A percentile compares a stretch with the other conserved stretches of the same genome.
phyloP scores from a whole-genome alignment of 2,113 vertebrate species.

The Microtus ochrogaster region DNA sequence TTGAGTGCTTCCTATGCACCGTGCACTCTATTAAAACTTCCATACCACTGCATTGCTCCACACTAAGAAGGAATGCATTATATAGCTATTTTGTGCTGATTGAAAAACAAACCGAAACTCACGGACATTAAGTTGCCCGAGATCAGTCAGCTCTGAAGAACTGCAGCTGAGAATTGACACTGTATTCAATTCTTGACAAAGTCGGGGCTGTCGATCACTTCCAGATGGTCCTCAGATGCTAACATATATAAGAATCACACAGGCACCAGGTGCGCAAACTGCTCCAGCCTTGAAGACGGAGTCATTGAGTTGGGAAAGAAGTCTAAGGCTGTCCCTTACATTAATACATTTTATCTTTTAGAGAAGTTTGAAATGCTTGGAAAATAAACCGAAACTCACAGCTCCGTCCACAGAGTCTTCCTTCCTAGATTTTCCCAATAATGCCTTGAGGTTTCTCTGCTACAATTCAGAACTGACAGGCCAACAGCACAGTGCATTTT shows the following conservation, averaged over 20 bases:
- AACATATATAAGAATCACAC: neutral
- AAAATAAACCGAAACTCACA: neutral
- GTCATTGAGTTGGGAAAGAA: neutral
- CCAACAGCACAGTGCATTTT: neutral
- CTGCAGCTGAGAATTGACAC: neutral
- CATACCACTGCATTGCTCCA: neutral
- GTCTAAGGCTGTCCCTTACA: neutral
- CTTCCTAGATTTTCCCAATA: neutral
- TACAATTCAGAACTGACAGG: neutral
- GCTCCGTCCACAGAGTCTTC: neutral
- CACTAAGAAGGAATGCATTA: neutral
- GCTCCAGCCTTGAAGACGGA: neutral
- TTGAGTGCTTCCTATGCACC: neutral
- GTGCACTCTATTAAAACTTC: neutral
- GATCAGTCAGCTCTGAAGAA: neutral
- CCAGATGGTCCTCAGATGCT: neutral
- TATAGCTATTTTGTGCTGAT: neutral
- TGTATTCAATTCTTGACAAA: neutral
- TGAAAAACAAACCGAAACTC: conserved; percentile 2
- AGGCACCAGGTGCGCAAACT: neutral
- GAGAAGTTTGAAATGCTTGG: neutral
- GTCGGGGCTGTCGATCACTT: neutral
- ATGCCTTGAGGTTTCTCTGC: neutral
- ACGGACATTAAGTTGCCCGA: neutral
- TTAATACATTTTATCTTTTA: conserved; percentile 16